These are phyloP conservation scores for Aphelinus atriplicis DNA, from an alignment of 1,140 invertebrate species.

Conservation along the genomic window DNA sequence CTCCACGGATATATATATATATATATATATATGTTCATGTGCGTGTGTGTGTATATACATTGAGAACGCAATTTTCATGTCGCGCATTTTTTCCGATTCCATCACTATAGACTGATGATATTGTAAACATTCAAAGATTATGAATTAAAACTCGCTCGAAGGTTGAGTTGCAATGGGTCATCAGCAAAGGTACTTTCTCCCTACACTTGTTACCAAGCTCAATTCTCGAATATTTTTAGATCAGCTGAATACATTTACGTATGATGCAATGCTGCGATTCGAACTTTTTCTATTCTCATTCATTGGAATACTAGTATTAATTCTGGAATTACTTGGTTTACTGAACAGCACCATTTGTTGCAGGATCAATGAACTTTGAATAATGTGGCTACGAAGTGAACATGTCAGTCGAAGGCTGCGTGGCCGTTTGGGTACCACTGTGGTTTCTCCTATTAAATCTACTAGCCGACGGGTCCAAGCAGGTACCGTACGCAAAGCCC, in stretches of 20 bases:
- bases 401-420: constrained; percentile 62
- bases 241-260: constrained; percentile 3
- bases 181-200: neutral
- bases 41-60: too few relatives aligned
- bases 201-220: constrained; percentile 37
- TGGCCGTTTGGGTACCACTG: constrained; percentile 55
- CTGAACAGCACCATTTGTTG: constrained; percentile 19
- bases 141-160: too few relatives aligned
- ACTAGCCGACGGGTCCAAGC: constrained; percentile 53
- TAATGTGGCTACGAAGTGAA: constrained; percentile 64
- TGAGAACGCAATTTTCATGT: too few relatives aligned
- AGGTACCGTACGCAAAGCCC: constrained; percentile 56
- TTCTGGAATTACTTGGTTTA: neutral
- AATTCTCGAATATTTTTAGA: constrained; percentile 40
- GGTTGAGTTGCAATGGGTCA: too few relatives aligned
- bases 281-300: neutral
- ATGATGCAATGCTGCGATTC: constrained; percentile 1
- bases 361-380: constrained; percentile 46
- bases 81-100: too few relatives aligned
- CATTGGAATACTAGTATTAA: neutral
- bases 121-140: too few relatives aligned
- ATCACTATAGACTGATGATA: too few relatives aligned
- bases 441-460: constrained; percentile 49
- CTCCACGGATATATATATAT: too few relatives aligned
- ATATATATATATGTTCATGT: too few relatives aligned